Evolutionary conservation across 2,113 vertebrate species (phyloP).

Genomic region (Podarcis cretensis): DNA sequence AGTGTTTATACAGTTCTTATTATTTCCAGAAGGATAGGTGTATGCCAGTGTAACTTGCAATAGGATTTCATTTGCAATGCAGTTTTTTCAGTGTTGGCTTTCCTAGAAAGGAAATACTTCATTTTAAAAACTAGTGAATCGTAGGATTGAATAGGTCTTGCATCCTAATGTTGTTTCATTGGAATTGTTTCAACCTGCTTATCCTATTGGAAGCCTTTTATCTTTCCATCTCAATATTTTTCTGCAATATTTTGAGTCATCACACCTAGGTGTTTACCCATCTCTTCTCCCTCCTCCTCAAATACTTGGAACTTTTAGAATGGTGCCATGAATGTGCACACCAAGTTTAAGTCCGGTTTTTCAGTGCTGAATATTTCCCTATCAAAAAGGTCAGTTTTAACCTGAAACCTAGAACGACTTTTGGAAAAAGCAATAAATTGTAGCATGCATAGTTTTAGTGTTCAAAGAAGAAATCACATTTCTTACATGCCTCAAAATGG

Average conservation of each 20-base stretch:
- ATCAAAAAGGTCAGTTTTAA: neutral
- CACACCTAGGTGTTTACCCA: neutral
- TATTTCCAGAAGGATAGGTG: neutral
- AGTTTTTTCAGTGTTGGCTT: neutral
- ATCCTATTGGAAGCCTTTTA: neutral
- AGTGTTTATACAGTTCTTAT: neutral
- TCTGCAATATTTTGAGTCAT: neutral
- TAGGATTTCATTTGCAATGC: neutral
- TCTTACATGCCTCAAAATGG: neutral
- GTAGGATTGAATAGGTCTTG: neutral
- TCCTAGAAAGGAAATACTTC: neutral
- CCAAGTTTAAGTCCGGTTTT: neutral
- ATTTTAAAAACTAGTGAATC: neutral
- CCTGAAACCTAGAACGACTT: neutral
- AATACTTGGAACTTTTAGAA: neutral
- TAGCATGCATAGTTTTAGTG: neutral
- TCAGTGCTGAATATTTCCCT: neutral
- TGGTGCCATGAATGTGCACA: neutral
- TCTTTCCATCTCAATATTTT: neutral
- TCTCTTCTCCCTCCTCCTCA: neutral
- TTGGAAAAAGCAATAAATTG: neutral
- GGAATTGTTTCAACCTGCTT: neutral
- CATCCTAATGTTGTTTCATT: neutral
- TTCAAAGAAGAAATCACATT: neutral
- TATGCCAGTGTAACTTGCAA: neutral